Evolutionary conservation across 2,113 vertebrate species (phyloP).

Genomic region (Gadus chalcogrammus): DNA sequence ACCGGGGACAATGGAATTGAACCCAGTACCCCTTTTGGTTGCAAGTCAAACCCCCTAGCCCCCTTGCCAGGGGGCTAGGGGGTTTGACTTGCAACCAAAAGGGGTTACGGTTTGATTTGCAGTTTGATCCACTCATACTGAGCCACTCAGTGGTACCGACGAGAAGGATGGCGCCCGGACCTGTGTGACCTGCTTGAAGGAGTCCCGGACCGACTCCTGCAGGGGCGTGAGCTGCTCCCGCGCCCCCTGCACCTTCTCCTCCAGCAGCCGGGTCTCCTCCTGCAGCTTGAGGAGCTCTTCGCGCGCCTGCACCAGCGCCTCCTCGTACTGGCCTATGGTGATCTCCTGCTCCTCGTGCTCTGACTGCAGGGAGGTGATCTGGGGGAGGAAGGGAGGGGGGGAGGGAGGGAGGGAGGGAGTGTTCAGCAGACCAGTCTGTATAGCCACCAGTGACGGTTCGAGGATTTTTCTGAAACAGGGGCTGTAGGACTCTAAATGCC

Average conservation of each 20-base stretch:
- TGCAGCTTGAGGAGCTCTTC: constrained; percentile 88
- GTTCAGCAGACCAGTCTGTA: neutral
- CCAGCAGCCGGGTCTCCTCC: constrained; percentile 86
- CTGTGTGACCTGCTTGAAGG: constrained; percentile 86
- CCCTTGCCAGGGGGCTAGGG: too few relatives aligned
- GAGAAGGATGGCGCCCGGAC: constrained; percentile 56
- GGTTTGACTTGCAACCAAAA: too few relatives aligned
- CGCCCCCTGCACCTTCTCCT: constrained; percentile 85
- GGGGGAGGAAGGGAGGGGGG: constrained; percentile 9
- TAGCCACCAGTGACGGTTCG: neutral
- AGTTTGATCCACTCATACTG: too few relatives aligned
- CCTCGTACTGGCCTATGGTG: constrained; percentile 86
- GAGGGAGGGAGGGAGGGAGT: neutral
- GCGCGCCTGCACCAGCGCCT: constrained; percentile 85
- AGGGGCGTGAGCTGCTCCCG: constrained; percentile 87
- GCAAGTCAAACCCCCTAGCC: too few relatives aligned
- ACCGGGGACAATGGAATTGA: too few relatives aligned
- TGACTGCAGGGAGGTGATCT: constrained; percentile 87
- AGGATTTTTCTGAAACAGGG: too few relatives aligned
- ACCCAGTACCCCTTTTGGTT: too few relatives aligned
- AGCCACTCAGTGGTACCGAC: too few relatives aligned
- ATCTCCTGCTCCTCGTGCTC: constrained; percentile 90
- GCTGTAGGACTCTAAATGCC: too few relatives aligned
- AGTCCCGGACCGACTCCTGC: constrained; percentile 85
- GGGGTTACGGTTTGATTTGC: too few relatives aligned